Evolutionary conservation across 2,888 invertebrate genomes (phyloP), one percentile per base, ranked within the genome.

Genomic region (Diadegma fenestrale): DNA sequence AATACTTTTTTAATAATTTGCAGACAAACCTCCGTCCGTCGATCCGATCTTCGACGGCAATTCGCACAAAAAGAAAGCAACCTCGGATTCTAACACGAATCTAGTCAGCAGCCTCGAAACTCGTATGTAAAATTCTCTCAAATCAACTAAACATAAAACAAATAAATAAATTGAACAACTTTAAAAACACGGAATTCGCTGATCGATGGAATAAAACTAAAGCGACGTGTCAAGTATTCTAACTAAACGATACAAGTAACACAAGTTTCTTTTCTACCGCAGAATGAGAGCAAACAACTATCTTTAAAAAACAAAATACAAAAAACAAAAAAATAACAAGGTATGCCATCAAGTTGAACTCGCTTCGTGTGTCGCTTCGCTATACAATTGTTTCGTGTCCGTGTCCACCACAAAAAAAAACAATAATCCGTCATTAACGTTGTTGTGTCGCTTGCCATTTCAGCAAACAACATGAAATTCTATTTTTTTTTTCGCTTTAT

Each of bases 1-100:
- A 78, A 54, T 51, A 64, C 33, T 78, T 66, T 4, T 41, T 19
- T 22, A 51, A 58, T 73, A 26, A 58, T 83, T 85, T 5, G 30
- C 69, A 93, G 93, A 91, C 81, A 93, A 93, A 88, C 92, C 92
- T 79, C 92, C 93, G 43, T 91, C 93, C 51, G 91, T 93, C 80
- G 89, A 92, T 86, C 90, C 91, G 26, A 81, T 90, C 10, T 87
- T 90, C 48, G 88, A 89, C 64, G 90, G 89, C 76, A 87, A 80
- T 37, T 82, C 88, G 1, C 91, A 90, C 54, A 91, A 89, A 84
- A 87, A 86, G 80, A 91, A 89, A 86, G 89, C 89, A 30, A 84
- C 87, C 51, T 86, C 89, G 72, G 87, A 88, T 86, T 91, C 91
- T 66, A 92, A 86, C 76, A 87, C 87, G 80, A 91, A 91, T 87